phyloP scores from a whole-genome alignment of 2,797 vertebrate genomes.

The Pseudotriccus pelzelni region DNA sequence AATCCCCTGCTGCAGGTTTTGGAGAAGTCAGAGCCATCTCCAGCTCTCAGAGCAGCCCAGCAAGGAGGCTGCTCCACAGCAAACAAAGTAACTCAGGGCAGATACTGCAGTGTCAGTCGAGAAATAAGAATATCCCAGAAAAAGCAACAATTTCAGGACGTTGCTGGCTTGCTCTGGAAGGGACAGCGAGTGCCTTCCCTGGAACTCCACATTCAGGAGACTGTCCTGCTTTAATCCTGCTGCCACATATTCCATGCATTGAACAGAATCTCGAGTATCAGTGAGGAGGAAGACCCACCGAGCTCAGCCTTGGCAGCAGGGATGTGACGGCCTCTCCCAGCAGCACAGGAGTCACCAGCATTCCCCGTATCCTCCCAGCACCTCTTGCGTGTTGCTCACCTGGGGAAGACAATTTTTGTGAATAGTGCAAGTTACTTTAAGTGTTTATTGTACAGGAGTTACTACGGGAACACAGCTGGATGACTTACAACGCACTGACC shows the following conservation, averaged over 20 bases:
- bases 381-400: background rate
- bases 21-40: constrained; percentile 18
- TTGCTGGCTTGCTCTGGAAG: background rate
- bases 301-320: background rate
- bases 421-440: background rate
- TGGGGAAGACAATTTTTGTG: background rate
- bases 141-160: background rate
- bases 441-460: background rate
- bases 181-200: background rate
- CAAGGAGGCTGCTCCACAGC: background rate
- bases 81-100: background rate
- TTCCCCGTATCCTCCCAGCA: background rate
- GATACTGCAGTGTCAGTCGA: background rate
- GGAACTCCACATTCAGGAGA: background rate
- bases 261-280: background rate
- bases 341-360: background rate
- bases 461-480: background rate
- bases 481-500: background rate
- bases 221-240: background rate
- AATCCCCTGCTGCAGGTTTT: constrained; percentile 3
- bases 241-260: background rate
- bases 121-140: background rate
- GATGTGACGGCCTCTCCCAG: background rate
- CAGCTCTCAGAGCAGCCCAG: background rate
- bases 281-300: background rate